Base-by-base conservation (phyloP, 2,888 invertebrate genomes). In the Trichacis sp. region DNA sequence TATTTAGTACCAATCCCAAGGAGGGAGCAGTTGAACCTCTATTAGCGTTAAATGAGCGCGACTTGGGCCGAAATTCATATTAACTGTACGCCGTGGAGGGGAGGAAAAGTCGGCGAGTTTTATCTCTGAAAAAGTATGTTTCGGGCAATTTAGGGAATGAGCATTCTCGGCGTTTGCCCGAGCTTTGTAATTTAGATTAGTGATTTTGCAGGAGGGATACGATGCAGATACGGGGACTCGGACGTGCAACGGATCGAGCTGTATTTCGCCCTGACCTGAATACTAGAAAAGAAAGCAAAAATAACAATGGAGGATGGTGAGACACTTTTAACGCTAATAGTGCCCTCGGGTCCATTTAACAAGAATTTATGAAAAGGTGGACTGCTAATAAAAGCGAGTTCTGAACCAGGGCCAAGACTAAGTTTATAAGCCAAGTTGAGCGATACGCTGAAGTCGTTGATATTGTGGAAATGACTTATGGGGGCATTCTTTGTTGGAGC, bases 311-410 rank as follows among this genome's bases (percentile, higher is more conserved):
- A 40, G 43, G 29, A 29, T 62, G 56, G 48, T 43, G 48, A 66
- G 51, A 70, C 61, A 40, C 60, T 64, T 69, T 75, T 66, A 66
- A 66, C 68, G 71, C 68, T 58, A 62, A 66, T 67, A 62, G 60
- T 58, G 57, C 62, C 68, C 65, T 53, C 60, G 68, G 65, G 49
- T 65, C 66, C 72, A 70, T 74, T 75, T 71, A 72, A 73, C 69
- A 60, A 64, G 52, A 64, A 64, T 52, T 63, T 64, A 62, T 64
- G 63, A 70, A 73, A 68, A 68, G 61, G 58, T 50, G 17, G 59
- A 65, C 53, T 59, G 56, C 70, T 68, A 72, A 74, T 74, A 74
- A 72, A 73, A 73, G 65, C 62, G 48, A 70, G 58, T 73, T 73
- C 64, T 70, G 72, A 74, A 73, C 64, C 61, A 54, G 63, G 64